Evolutionary conservation across 2,888 invertebrate genomes (phyloP).

Genomic region (Tetragnatha montana): DNA sequence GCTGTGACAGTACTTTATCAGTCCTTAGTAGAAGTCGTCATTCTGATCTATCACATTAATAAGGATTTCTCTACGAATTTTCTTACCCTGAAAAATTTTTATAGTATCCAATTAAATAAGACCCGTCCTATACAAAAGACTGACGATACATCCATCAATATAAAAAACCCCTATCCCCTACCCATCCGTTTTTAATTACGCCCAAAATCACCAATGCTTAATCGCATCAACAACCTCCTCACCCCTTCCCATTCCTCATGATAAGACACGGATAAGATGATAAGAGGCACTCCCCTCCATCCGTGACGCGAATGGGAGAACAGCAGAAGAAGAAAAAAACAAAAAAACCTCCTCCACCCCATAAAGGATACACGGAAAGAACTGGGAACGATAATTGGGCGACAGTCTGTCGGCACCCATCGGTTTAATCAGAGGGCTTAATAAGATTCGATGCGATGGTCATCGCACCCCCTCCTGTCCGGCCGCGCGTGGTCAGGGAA

Average conservation of each 20-base stretch:
- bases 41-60: no score
- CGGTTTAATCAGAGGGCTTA: conserved; percentile 64
- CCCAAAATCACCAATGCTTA: neutral
- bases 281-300: neutral
- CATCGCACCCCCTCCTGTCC: conserved; percentile 15
- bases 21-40: no score
- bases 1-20: no score
- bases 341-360: neutral
- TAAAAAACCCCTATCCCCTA: no score
- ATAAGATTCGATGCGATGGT: conserved; percentile 56
- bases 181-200: neutral
- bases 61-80: no score
- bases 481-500: conserved; percentile 25
- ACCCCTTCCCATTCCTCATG: neutral
- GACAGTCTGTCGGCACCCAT: conserved; percentile 60
- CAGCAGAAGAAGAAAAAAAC: neutral
- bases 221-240: neutral
- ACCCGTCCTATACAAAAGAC: no score
- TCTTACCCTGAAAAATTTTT: no score
- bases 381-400: conserved; percentile 58
- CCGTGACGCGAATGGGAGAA: neutral
- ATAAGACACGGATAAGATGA: conserved; percentile 3
- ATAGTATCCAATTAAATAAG: no score
- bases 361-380: neutral
- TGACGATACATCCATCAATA: no score